These are phyloP conservation scores for Cheumatopsyche charites DNA, from an alignment of 1,140 invertebrate genomes.

Conservation along the genomic window DNA sequence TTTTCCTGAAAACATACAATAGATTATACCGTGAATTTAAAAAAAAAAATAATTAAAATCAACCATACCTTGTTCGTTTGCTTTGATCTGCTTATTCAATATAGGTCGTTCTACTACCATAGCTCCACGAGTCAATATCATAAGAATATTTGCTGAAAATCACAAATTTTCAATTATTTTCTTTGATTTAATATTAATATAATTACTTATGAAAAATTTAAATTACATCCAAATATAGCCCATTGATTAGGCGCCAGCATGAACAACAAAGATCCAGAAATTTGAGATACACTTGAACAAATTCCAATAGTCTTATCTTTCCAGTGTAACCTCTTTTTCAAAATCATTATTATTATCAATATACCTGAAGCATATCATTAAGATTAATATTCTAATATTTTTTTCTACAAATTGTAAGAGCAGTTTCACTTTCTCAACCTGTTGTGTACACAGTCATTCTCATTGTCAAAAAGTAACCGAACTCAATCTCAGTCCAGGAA, in stretches of 20 bases:
- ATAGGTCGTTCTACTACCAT: conserved; percentile 59
- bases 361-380: not conserved
- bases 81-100: conserved; percentile 58
- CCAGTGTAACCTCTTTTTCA: not conserved
- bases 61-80: conserved; percentile 57
- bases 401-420: not conserved
- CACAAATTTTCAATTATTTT: not conserved
- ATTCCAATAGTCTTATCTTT: not conserved
- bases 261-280: not conserved
- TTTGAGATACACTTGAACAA: not conserved
- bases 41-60: not conserved
- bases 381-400: not conserved
- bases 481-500: conserved; percentile 22
- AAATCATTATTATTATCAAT: not conserved
- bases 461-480: not conserved
- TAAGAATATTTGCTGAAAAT: not conserved
- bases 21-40: not conserved
- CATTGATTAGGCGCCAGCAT: not conserved
- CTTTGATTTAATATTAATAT: not conserved
- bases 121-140: conserved; percentile 56
- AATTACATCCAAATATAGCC: not conserved
- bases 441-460: not conserved
- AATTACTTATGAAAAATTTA: not conserved
- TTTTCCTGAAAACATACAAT: conserved; percentile 55
- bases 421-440: not conserved